Conservation (phyloP, 2,797 vertebrate genomes). For the Chrysocyon brachyurus region DNA sequence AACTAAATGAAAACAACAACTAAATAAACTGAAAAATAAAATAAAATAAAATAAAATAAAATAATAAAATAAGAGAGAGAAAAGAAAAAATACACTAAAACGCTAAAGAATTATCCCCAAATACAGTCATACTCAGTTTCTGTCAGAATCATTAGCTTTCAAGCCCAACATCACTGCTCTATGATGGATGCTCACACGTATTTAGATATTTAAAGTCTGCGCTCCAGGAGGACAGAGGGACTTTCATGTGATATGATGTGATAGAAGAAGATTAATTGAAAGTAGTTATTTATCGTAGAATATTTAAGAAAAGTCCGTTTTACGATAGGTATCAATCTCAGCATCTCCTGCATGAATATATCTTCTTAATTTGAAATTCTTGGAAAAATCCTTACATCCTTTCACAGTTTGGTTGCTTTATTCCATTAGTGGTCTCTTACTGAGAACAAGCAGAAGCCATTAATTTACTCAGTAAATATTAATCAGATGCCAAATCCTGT, state of each 20-base stretch:
- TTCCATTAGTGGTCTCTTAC: background rate
- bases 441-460: background rate
- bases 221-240: background rate
- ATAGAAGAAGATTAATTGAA: background rate
- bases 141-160: background rate
- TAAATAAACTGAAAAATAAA: background rate
- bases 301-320: background rate
- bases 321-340: background rate
- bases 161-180: background rate
- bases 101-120: background rate
- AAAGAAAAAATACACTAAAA: background rate
- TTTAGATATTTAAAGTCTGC: background rate
- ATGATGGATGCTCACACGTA: background rate
- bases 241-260: background rate
- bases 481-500: background rate
- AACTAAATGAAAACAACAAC: background rate
- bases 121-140: background rate
- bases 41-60: too few relatives aligned
- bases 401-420: background rate
- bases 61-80: background rate
- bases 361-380: slow-evolving; percentile 19
- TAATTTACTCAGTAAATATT: background rate
- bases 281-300: background rate
- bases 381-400: background rate
- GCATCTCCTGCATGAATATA: background rate